Evolutionary conservation across 2,113 vertebrate species (phyloP), one percentile per base, ranked within the genome.

Genomic region (Rhabdomys dilectus): DNA sequence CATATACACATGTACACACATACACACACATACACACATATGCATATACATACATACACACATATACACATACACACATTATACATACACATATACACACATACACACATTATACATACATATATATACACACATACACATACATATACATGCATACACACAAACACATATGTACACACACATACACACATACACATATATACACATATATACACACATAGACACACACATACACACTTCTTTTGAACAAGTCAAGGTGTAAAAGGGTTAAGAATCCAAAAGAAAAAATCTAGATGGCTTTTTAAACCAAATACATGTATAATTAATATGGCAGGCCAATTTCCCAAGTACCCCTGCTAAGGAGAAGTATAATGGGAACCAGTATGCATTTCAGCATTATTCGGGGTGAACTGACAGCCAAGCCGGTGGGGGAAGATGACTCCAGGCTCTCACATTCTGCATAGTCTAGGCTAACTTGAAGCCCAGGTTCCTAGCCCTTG

Each of bases 401-500:
- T 42, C 8, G 1, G 10, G 53, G n/a, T 9, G 78, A 77, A 29
- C 29, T 16, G n/a, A 10, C 17, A 48, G 66, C 21, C 26, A 21
- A 31, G 48, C 8, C 4, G 36, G 53, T 16, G 31, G 13, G 12
- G 2, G 51, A n/a, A 2, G 3, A 31, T 1, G 7, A 16, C 29
- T 26, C 9, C 0, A 0, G 22, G 45, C 7, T 29, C 31, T 58
- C 51, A 7, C 29, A 51, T 8, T 26, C 22, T 39, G 3, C 13
- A 39, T n/a, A 58, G 13, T 34, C 36, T 7, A 13, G 24, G 16
- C 58, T 31, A 62, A 73, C 5, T n/a, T 58, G 39, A 42, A 45
- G 60, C 21, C 2, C 26, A 19, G 13, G 72, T 51, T 75, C 62
- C 39, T 39, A 51, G n/a, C 66, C 48, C 5, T 15, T 45, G 13